Conservation (phyloP, 2,113 vertebrate species). For the Mustelus asterias region DNA sequence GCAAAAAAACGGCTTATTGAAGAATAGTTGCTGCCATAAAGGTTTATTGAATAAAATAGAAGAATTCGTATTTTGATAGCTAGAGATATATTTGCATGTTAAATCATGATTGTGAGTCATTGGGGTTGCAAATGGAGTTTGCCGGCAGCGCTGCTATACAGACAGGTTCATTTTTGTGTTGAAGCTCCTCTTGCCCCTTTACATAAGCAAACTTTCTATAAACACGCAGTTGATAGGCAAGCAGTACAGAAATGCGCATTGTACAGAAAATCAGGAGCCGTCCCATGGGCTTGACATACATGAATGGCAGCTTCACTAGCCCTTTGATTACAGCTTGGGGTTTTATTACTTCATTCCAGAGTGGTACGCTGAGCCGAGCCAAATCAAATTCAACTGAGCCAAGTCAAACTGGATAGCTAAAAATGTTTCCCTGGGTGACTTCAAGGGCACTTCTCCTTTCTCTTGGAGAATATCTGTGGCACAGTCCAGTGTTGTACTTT, state of each 20-base stretch:
- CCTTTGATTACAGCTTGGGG: slow-evolving; percentile 18
- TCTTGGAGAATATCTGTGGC: not conserved
- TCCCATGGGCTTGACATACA: slow-evolving; percentile 30
- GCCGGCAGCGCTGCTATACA: not conserved
- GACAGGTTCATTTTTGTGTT: slow-evolving; percentile 3
- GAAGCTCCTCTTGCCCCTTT: not conserved
- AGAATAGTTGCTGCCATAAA: not conserved
- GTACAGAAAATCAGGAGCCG: slow-evolving; percentile 17
- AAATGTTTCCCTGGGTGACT: slow-evolving; percentile 28
- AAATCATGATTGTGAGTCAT: not conserved
- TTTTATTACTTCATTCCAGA: slow-evolving; percentile 27
- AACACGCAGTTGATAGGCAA: not conserved
- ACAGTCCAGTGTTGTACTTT: not conserved
- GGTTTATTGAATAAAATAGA: not conserved
- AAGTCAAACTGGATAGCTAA: slow-evolving; percentile 35
- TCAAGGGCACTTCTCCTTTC: not conserved
- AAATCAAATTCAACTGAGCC: slow-evolving; percentile 28
- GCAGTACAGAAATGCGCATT: slow-evolving; percentile 32
- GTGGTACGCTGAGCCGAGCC: not conserved
- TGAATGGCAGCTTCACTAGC: slow-evolving; percentile 26
- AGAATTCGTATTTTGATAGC: not conserved
- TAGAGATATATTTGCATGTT: not conserved
- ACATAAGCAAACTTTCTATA: slow-evolving; percentile 24
- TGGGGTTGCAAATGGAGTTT: not conserved
- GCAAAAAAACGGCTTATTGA: not conserved